Conservation (phyloP, 2,113 vertebrate species). For the Amphilophus citrinellus region DNA sequence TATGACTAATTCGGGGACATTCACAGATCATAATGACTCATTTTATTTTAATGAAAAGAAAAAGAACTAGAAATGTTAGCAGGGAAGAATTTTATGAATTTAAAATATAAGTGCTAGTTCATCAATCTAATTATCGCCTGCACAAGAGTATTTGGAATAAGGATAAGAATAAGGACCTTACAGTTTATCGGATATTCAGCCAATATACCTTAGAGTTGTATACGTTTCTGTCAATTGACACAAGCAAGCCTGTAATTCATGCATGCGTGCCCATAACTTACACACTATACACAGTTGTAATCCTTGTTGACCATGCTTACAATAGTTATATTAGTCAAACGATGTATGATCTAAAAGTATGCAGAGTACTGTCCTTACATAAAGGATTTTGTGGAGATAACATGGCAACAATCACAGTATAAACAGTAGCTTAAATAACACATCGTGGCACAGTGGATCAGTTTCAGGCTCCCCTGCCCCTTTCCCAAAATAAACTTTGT, state of each 20-base stretch:
- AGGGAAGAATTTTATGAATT: neutral
- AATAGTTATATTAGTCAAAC: neutral
- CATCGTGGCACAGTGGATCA: constrained; percentile 30
- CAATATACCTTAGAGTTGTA: neutral
- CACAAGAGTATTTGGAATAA: neutral
- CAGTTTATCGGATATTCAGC: neutral
- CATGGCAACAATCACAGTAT: constrained; percentile 58
- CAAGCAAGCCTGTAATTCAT: neutral
- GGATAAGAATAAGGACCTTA: neutral
- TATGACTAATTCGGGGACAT: neutral
- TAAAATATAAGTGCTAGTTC: neutral
- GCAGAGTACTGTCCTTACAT: neutral
- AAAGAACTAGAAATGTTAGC: neutral
- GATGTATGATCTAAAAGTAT: constrained; percentile 2
- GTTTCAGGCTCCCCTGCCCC: constrained; percentile 63
- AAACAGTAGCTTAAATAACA: constrained; percentile 59
- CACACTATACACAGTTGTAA: neutral
- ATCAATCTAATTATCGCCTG: neutral
- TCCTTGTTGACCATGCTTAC: neutral
- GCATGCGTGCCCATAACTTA: neutral
- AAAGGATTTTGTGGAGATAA: neutral
- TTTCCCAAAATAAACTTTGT: constrained; percentile 76
- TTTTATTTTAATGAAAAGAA: neutral
- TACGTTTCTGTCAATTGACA: neutral
- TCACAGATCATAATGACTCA: neutral